Conservation (phyloP, 2,888 invertebrate genomes). For the Drosophila falleni region DNA sequence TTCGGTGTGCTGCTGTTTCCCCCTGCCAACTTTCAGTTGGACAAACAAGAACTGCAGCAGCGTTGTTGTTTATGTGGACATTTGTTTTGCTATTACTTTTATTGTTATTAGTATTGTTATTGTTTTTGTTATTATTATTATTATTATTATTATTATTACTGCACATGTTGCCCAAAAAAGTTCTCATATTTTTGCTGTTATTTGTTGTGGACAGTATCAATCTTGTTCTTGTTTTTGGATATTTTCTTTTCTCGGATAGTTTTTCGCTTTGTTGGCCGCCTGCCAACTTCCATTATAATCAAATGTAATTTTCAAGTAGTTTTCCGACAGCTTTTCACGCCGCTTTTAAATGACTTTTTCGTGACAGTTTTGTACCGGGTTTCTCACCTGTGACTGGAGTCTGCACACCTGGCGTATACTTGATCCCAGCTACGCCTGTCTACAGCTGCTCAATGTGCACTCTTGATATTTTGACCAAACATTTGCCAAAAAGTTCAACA, state of each 20-base stretch:
- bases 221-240: conserved; percentile 9
- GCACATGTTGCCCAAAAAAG: conserved; percentile 48
- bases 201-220: conserved; percentile 44
- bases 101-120: conserved; percentile 46
- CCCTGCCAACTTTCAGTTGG: not conserved
- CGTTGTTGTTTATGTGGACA: conserved; percentile 39
- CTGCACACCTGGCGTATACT: conserved; percentile 35
- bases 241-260: conserved; percentile 16
- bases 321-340: conserved; percentile 41
- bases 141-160: conserved; percentile 37
- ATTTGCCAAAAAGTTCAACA: conserved; percentile 56
- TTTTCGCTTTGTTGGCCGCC: conserved; percentile 31
- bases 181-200: conserved; percentile 10
- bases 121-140: conserved; percentile 36
- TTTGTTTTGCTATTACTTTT: conserved; percentile 39
- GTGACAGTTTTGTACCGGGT: conserved; percentile 38
- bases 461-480: conserved; percentile 64
- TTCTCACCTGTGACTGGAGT: conserved; percentile 31
- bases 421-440: conserved; percentile 40
- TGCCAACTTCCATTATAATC: conserved; percentile 65
- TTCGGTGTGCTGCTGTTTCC: not conserved
- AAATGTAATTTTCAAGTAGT: conserved; percentile 58
- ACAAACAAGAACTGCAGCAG: conserved; percentile 7
- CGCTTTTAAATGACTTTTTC: conserved; percentile 55
- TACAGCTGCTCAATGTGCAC: conserved; percentile 38